These are phyloP conservation scores for Eretmochelys imbricata DNA, from an alignment of 2,113 vertebrate species.

Conservation along the genomic window DNA sequence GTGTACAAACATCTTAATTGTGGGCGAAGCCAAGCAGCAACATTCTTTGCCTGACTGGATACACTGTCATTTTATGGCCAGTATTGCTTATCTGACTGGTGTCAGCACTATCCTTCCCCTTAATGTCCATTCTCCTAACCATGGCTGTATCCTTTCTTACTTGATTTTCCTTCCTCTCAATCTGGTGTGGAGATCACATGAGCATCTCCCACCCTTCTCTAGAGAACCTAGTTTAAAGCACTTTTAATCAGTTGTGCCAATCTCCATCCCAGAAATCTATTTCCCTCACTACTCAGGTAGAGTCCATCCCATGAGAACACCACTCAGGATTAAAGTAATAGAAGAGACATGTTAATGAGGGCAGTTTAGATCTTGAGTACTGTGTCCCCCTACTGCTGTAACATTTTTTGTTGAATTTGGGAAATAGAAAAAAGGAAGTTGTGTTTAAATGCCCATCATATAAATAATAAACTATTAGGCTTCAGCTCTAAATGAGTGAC, in stretches of 20 bases:
- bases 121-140: too few species aligned
- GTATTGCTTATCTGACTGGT: too few species aligned
- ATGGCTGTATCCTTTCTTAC: neutral
- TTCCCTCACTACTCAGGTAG: neutral
- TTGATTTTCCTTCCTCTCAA: neutral
- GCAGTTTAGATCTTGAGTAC: neutral
- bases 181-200: neutral
- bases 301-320: neutral
- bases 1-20: neutral
- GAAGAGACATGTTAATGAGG: fast-evolving
- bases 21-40: too few species aligned
- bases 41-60: neutral
- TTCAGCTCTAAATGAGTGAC: neutral
- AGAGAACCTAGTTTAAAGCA: neutral
- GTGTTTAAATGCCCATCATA: neutral
- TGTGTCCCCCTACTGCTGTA: neutral
- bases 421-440: neutral
- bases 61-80: neutral
- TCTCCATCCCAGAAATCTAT: neutral
- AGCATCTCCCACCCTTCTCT: neutral
- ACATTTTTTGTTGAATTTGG: neutral
- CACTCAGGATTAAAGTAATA: neutral
- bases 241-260: neutral
- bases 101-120: too few species aligned
- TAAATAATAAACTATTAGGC: neutral